Conservation (phyloP, 2,888 invertebrate species). For the Sesamia inferens region DNA sequence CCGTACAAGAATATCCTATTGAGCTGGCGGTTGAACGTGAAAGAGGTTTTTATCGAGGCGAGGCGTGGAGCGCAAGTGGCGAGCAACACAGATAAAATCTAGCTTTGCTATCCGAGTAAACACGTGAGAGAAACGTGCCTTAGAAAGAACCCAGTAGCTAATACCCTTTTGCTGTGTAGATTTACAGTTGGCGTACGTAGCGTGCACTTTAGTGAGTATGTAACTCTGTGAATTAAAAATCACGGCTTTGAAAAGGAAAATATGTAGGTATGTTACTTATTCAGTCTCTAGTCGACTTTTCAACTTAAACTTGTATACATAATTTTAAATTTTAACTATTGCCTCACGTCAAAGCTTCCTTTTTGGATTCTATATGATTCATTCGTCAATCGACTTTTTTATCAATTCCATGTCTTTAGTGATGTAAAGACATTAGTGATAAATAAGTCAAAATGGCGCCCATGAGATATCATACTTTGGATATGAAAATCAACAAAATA, state of each 20-base stretch:
- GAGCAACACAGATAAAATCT: constrained; percentile 63
- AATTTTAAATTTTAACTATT: constrained; percentile 4
- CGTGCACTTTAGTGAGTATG: constrained; percentile 29
- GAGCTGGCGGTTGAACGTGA: constrained; percentile 48
- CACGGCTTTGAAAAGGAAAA: constrained; percentile 15
- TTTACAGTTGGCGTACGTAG: constrained; percentile 40
- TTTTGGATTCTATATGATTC: not conserved
- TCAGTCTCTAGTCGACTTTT: constrained; percentile 15
- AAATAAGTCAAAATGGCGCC: too few species aligned
- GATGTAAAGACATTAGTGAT: too few species aligned
- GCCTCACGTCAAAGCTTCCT: not conserved
- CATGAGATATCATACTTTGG: too few species aligned
- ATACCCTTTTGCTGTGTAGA: constrained; percentile 58
- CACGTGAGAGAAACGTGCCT: constrained; percentile 58
- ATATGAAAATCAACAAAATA: too few species aligned
- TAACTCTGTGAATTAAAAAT: constrained; percentile 54
- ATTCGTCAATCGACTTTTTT: too few species aligned
- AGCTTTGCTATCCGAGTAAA: constrained; percentile 61
- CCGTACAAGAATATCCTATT: constrained; percentile 46
- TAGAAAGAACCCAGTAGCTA: constrained; percentile 55
- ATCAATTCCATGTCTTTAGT: too few species aligned
- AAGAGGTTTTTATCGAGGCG: constrained; percentile 53
- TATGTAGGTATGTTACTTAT: constrained; percentile 13
- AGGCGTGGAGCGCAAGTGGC: constrained; percentile 53
- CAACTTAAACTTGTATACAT: constrained; percentile 22